phyloP scores from a whole-genome alignment of 2,888 invertebrate genomes.

The Caprella mutica region DNA sequence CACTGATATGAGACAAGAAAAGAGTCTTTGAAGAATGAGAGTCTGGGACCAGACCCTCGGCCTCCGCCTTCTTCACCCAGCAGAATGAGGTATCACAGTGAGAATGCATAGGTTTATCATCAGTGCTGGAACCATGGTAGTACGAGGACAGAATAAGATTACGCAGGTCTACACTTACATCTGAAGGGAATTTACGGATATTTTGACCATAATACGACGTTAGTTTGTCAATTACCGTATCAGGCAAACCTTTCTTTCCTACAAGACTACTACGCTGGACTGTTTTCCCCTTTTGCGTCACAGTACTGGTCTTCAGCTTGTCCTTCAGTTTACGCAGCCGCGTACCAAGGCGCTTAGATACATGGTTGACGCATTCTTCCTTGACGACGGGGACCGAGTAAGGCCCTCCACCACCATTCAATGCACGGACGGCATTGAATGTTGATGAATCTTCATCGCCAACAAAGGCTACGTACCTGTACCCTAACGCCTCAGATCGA shows the following conservation, averaged over 20 bases:
- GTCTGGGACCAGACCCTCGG: neutral
- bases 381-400: conserved; percentile 11
- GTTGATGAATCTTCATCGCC: conserved; percentile 6
- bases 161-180: neutral
- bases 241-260: conserved; percentile 15
- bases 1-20: neutral
- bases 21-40: neutral
- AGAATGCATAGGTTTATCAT: neutral
- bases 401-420: conserved; percentile 13
- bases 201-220: neutral
- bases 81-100: neutral
- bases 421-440: neutral
- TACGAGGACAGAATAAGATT: neutral
- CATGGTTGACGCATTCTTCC: conserved; percentile 34
- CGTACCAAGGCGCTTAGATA: conserved; percentile 28
- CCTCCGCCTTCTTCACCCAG: neutral
- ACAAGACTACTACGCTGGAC: conserved; percentile 2
- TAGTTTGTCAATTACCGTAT: neutral
- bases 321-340: conserved; percentile 17
- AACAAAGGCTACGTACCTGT: neutral
- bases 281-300: conserved; percentile 1
- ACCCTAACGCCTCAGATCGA: neutral
- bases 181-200: neutral
- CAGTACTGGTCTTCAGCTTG: conserved; percentile 10
- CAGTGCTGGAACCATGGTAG: conserved; percentile 5